Evolutionary conservation across 1,140 invertebrate species (phyloP).

Genomic region (Tetramorium parvispinum): DNA sequence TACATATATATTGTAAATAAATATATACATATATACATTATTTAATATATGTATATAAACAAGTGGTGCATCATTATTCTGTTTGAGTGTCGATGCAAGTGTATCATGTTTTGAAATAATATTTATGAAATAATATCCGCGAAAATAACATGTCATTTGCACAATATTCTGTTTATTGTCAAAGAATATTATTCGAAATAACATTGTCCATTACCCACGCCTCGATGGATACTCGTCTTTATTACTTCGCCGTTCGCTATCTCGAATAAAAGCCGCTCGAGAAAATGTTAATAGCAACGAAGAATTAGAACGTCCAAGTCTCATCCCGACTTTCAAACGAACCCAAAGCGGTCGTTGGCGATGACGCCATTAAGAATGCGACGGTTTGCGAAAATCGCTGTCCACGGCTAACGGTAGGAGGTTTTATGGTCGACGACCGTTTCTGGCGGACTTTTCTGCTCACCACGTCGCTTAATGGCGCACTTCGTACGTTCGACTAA

Average conservation of each 20-base stretch:
- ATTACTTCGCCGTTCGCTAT: constrained; percentile 1
- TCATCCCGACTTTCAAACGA: constrained; percentile 3
- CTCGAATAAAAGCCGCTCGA: background rate
- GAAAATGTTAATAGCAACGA: background rate
- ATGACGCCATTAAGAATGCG: constrained; percentile 29
- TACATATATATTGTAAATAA: too few species aligned
- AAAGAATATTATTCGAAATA: constrained; percentile 21
- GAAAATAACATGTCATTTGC: constrained; percentile 41
- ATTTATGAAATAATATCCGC: constrained; percentile 16
- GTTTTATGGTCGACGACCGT: constrained; percentile 33
- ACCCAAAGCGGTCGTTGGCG: background rate
- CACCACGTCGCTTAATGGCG: background rate
- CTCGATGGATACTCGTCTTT: constrained; percentile 19
- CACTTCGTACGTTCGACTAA: constrained; percentile 64
- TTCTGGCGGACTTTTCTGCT: constrained; percentile 22
- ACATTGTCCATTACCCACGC: constrained; percentile 13
- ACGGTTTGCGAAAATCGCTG: constrained; percentile 43
- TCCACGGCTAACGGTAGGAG: background rate
- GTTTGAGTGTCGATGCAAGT: background rate
- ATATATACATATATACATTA: too few species aligned
- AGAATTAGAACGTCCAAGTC: background rate
- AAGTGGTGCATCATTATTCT: background rate
- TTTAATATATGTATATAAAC: constrained; percentile 35
- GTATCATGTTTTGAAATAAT: constrained; percentile 43
- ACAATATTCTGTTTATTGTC: background rate